Percentiles rank a stretch among this genome's conserved stretches.
Conservation (phyloP, 2,797 vertebrate species). For the Nyctalus aviator region DNA sequence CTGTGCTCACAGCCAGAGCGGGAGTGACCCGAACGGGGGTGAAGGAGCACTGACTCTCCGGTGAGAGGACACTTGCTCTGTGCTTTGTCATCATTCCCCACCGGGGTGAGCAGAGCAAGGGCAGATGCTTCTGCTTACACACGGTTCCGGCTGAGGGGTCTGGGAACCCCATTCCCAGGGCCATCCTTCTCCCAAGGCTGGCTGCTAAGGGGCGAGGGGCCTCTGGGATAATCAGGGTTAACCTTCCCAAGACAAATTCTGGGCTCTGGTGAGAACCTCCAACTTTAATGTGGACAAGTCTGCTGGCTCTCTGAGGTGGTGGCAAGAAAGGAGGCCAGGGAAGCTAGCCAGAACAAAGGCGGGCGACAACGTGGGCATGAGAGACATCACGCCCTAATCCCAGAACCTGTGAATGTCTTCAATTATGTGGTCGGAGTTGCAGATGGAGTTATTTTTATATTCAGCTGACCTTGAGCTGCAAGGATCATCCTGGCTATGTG, state of each 20-base stretch:
- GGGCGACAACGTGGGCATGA: not conserved
- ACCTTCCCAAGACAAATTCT: not conserved
- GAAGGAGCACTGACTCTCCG: not conserved
- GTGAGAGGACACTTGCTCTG: not conserved
- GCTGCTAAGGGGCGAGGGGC: not conserved
- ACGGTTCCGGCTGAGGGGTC: not conserved
- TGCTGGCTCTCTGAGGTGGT: not conserved
- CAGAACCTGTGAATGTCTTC: not conserved
- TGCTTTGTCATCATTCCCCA: not conserved
- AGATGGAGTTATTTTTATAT: not conserved
- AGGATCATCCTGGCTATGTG: too few species aligned
- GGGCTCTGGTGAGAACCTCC: not conserved
- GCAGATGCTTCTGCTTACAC: not conserved
- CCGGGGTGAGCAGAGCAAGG: not conserved
- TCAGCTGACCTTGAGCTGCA: not conserved
- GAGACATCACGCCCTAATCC: not conserved
- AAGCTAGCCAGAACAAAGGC: not conserved
- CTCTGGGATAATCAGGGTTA: not conserved
- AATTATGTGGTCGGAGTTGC: not conserved
- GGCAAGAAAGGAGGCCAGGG: not conserved
- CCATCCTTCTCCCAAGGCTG: not conserved
- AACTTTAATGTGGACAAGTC: not conserved
- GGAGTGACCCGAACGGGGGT: not conserved
- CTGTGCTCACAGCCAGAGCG: not conserved
- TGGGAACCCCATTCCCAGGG: rapidly evolving